Evolutionary conservation across 2,888 invertebrate species (phyloP).

Genomic region (Tigriopus californicus): DNA sequence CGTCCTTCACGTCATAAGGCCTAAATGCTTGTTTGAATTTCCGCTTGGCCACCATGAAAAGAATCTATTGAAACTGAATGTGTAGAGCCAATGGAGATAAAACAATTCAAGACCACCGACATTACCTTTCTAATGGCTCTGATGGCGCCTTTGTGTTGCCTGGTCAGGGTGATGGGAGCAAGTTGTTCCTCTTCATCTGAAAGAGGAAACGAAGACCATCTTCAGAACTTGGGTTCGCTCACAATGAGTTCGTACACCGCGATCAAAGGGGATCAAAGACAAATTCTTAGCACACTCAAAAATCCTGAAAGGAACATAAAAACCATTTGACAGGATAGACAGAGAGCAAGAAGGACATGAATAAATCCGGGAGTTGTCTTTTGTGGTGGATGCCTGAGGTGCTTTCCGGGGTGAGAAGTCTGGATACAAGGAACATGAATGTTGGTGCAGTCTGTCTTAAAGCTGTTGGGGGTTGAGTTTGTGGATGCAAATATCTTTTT

Average conservation of each 20-base stretch:
- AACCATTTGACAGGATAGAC: background rate
- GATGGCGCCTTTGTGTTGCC: conserved; percentile 72
- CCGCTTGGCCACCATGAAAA: conserved; percentile 77
- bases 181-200: conserved; percentile 26
- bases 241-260: background rate
- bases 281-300: conserved; percentile 1
- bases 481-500: too few relatives aligned
- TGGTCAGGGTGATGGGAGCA: conserved; percentile 59
- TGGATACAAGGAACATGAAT: too few relatives aligned
- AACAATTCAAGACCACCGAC: background rate
- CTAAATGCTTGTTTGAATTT: conserved; percentile 88
- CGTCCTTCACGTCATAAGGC: conserved; percentile 91
- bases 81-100: too few relatives aligned
- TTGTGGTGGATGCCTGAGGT: too few relatives aligned
- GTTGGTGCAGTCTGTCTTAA: too few relatives aligned
- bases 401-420: too few relatives aligned
- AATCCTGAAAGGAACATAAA: background rate
- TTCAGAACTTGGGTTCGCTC: too few relatives aligned
- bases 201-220: background rate
- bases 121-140: conserved; percentile 74
- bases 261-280: conserved; percentile 7
- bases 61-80: conserved; percentile 39
- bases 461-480: too few relatives aligned
- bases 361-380: too few relatives aligned
- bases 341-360: background rate